phyloP scores from a whole-genome alignment of 1,140 invertebrate species.

The Neocloeon triangulifer region DNA sequence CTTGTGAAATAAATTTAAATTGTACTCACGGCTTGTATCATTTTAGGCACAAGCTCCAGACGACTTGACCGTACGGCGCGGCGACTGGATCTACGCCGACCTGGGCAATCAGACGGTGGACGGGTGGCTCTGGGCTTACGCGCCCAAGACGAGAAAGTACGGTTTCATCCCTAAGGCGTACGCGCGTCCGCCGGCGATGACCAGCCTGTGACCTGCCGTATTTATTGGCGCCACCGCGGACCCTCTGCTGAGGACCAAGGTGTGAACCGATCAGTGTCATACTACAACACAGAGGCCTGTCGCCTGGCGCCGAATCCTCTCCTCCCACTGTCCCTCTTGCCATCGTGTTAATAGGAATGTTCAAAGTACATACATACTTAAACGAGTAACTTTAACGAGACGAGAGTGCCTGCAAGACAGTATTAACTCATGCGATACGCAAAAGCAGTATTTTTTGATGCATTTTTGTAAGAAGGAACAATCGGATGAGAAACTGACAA shows the following conservation, averaged over 20 bases:
- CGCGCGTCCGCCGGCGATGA: conserved; percentile 79
- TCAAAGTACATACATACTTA: no score
- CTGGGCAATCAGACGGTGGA: conserved; percentile 79
- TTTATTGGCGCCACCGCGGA: no score
- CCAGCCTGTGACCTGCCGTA: conserved; percentile 54
- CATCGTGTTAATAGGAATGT: neutral
- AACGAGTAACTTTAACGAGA: neutral
- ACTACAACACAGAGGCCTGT: no score
- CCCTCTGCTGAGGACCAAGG: neutral
- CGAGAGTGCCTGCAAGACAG: neutral
- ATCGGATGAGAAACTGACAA: no score
- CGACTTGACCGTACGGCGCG: conserved; percentile 66
- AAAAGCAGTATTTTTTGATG: no score
- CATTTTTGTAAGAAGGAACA: no score
- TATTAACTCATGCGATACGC: conserved; percentile 1
- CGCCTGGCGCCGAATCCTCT: neutral
- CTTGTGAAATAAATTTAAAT: no score
- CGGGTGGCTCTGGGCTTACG: conserved; percentile 88
- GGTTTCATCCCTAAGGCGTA: conserved; percentile 90
- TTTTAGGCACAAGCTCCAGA: conserved; percentile 66
- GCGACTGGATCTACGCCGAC: conserved; percentile 89
- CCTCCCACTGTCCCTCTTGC: neutral
- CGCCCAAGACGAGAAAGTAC: conserved; percentile 75
- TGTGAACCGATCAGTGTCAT: no score
- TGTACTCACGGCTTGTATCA: no score